Evolutionary conservation across 2,888 invertebrate species (phyloP).

Genomic region (Dasysyrphus albostriatus): DNA sequence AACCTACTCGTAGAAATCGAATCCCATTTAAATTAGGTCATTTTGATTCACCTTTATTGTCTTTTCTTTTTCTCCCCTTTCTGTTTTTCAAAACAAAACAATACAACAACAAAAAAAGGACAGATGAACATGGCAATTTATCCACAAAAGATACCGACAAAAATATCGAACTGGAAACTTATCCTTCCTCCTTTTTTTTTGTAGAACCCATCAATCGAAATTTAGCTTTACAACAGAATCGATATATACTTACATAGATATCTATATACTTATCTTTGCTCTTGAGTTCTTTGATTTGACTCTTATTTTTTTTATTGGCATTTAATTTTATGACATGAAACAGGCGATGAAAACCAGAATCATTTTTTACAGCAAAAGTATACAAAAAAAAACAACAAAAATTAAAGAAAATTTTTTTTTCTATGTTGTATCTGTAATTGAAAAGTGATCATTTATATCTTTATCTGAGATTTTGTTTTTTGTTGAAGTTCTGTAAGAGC

Average conservation of each 20-base stretch:
- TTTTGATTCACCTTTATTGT: constrained; percentile 62
- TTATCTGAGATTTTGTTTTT: constrained; percentile 4
- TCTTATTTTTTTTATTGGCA: constrained; percentile 47
- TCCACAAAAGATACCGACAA: constrained; percentile 49
- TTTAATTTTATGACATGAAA: constrained; percentile 66
- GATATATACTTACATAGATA: constrained; percentile 5
- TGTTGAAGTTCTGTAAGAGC: not conserved
- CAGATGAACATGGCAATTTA: constrained; percentile 42
- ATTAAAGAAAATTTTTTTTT: constrained; percentile 18
- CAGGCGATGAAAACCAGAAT: constrained; percentile 34
- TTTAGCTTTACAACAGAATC: constrained; percentile 23
- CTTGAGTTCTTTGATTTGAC: constrained; percentile 43
- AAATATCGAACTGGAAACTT: constrained; percentile 38
- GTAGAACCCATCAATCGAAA: constrained; percentile 24
- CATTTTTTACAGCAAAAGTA: constrained; percentile 15
- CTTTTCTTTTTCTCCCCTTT: constrained; percentile 15
- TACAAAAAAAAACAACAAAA: not conserved
- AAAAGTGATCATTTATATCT: constrained; percentile 60
- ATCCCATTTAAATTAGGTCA: constrained; percentile 70
- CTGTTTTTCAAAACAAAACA: constrained; percentile 15
- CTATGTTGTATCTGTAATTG: constrained; percentile 56
- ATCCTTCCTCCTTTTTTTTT: constrained; percentile 1
- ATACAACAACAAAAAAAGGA: not conserved
- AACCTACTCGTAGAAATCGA: constrained; percentile 45
- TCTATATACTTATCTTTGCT: not conserved